Evolutionary conservation across 2,113 vertebrate genomes (phyloP).

Genomic region (Scartelaos histophorus): DNA sequence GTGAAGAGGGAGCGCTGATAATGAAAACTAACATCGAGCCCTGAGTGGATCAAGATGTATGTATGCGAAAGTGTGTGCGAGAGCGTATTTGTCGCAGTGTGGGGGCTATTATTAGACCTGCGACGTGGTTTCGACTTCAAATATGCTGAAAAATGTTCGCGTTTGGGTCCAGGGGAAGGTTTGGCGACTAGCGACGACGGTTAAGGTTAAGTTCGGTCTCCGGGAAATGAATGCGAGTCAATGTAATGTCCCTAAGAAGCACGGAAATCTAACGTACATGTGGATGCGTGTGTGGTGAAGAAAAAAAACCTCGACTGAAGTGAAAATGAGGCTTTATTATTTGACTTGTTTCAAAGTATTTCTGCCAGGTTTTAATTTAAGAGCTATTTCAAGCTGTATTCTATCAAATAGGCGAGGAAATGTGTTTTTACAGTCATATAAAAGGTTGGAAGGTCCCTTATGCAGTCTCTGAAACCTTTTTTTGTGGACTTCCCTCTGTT

Average conservation of each 20-base stretch:
- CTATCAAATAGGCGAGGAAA: background rate
- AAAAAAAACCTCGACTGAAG: background rate
- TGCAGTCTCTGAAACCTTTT: too few species aligned
- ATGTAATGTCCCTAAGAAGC: background rate
- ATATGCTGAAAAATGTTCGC: too few species aligned
- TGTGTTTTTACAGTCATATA: background rate
- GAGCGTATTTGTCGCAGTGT: slow-evolving; percentile 13
- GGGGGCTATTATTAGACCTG: background rate
- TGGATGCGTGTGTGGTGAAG: background rate
- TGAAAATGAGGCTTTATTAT: background rate
- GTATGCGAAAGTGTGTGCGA: slow-evolving; percentile 13
- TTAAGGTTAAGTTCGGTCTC: background rate
- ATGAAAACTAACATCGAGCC: slow-evolving; percentile 68
- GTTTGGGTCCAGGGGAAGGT: too few species aligned
- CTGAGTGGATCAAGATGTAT: slow-evolving; percentile 62
- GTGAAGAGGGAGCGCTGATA: slow-evolving; percentile 67
- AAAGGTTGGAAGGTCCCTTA: too few species aligned
- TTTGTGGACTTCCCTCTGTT: too few species aligned
- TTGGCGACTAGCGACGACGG: too few species aligned
- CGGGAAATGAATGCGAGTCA: background rate
- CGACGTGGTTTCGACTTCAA: too few species aligned
- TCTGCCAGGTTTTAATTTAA: background rate
- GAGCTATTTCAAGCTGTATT: background rate
- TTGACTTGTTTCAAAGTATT: background rate
- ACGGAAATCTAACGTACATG: background rate